These are phyloP conservation scores for Plusia festucae DNA, from an alignment of 2,888 invertebrate species.

Conservation along the genomic window DNA sequence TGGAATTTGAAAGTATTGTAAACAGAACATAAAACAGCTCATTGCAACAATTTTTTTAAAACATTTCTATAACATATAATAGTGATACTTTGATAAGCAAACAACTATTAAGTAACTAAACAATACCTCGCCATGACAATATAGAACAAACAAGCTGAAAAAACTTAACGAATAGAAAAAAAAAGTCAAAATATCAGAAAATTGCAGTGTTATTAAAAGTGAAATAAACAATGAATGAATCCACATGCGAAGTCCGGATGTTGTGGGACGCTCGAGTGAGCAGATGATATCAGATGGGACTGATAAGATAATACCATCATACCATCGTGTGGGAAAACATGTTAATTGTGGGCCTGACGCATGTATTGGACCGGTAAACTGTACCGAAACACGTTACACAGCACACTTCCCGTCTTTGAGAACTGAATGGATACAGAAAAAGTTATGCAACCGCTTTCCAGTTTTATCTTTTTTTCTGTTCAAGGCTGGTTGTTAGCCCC, in stretches of 20 bases:
- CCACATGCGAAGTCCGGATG: conserved; percentile 68
- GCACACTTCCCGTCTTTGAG: conserved; percentile 5
- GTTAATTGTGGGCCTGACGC: conserved; percentile 53
- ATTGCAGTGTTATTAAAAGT: conserved; percentile 55
- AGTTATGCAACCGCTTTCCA: conserved; percentile 3
- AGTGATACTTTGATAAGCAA: background rate
- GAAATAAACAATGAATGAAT: conserved; percentile 45
- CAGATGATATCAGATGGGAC: conserved; percentile 70
- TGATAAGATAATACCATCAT: conserved; percentile 69
- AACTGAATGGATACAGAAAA: background rate
- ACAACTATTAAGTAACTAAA: background rate
- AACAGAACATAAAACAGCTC: no score
- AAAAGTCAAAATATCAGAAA: conserved; percentile 52
- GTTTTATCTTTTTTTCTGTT: background rate
- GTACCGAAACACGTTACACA: conserved; percentile 33
- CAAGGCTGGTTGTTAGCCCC: conserved; percentile 3
- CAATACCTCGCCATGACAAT: background rate
- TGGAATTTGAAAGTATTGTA: no score
- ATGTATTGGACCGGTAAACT: conserved; percentile 44
- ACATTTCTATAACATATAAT: no score
- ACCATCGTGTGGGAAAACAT: conserved; percentile 68
- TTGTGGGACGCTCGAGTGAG: conserved; percentile 70
- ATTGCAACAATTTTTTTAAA: no score
- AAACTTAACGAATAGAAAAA: conserved; percentile 20
- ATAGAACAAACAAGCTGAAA: conserved; percentile 10